Evolutionary conservation across 2,797 vertebrate species (phyloP).

Genomic region (Chelonia mydas): DNA sequence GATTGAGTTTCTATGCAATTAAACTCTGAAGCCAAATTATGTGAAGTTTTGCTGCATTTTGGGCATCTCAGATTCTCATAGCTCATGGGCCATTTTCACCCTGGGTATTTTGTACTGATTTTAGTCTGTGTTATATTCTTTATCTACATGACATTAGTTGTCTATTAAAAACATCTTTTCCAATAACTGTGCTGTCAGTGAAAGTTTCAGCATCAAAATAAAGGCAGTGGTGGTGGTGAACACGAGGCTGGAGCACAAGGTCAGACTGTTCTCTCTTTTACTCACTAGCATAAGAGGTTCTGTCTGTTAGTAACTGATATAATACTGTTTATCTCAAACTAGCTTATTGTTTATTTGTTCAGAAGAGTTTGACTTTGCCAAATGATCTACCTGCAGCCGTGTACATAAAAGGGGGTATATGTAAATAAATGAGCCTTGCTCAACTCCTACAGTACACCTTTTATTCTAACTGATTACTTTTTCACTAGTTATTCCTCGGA

Average conservation of each 20-base stretch:
- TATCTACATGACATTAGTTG: neutral
- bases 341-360: slow-evolving; percentile 12
- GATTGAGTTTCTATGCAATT: neutral
- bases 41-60: neutral
- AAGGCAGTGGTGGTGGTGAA: neutral
- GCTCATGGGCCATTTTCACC: neutral
- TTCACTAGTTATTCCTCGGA: neutral
- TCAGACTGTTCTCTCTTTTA: neutral
- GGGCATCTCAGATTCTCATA: neutral
- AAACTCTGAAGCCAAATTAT: neutral
- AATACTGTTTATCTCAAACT: slow-evolving; percentile 30
- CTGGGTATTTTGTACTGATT: neutral
- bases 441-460: neutral
- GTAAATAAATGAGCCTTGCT: slow-evolving; percentile 38
- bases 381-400: slow-evolving; percentile 42
- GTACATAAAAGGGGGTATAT: neutral
- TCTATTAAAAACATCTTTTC: neutral
- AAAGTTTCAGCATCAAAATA: slow-evolving; percentile 23
- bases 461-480: neutral
- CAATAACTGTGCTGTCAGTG: neutral
- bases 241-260: slow-evolving; percentile 13
- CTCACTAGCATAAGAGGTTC: slow-evolving; percentile 13
- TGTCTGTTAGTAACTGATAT: slow-evolving; percentile 42
- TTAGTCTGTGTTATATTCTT: neutral
- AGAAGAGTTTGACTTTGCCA: slow-evolving; percentile 57